These are phyloP conservation scores for Amia ocellicauda DNA, from an alignment of 2,113 vertebrate genomes.

Conservation along the genomic window DNA sequence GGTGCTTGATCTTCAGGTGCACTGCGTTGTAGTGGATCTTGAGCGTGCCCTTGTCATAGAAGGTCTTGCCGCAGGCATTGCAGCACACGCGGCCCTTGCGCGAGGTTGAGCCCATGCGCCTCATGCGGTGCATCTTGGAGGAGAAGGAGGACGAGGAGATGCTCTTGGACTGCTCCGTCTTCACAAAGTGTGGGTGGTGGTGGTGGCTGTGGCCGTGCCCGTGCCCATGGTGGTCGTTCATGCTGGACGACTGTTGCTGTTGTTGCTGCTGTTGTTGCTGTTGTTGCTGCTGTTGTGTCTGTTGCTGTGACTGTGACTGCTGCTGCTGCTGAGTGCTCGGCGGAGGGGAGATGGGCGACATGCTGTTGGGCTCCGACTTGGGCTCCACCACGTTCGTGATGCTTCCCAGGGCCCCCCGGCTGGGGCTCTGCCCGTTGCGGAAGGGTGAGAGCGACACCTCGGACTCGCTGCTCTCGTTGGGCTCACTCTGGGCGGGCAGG, in stretches of 20 bases:
- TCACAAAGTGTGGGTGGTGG: constrained; percentile 72
- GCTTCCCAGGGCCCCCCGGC: constrained; percentile 78
- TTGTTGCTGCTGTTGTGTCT: constrained; percentile 46
- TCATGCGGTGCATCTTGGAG: constrained; percentile 95
- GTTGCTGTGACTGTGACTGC: constrained; percentile 62
- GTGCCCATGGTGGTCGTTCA: constrained; percentile 77
- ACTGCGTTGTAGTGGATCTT: constrained; percentile 99
- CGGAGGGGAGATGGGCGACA: constrained; percentile 74
- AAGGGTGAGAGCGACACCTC: constrained; percentile 91
- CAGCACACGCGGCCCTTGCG: constrained; percentile 97
- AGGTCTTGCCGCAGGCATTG: constrained; percentile 97
- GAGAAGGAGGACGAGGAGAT: constrained; percentile 72
- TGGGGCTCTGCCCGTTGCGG: constrained; percentile 83
- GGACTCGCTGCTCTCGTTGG: constrained; percentile 93
- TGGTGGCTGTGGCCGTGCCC: too few species aligned
- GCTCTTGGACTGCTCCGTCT: constrained; percentile 83
- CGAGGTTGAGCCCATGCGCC: constrained; percentile 92
- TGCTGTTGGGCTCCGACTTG: constrained; percentile 86
- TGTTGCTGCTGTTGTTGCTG: constrained; percentile 67
- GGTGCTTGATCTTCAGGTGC: constrained; percentile 97
- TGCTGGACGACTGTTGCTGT: constrained; percentile 71
- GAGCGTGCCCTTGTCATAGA: constrained; percentile 98
- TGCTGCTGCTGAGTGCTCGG: constrained; percentile 59
- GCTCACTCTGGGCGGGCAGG: constrained; percentile 86
- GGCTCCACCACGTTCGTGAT: constrained; percentile 89